Evolutionary conservation across 2,113 vertebrate genomes (phyloP).

Genomic region (Stercorarius parasiticus): DNA sequence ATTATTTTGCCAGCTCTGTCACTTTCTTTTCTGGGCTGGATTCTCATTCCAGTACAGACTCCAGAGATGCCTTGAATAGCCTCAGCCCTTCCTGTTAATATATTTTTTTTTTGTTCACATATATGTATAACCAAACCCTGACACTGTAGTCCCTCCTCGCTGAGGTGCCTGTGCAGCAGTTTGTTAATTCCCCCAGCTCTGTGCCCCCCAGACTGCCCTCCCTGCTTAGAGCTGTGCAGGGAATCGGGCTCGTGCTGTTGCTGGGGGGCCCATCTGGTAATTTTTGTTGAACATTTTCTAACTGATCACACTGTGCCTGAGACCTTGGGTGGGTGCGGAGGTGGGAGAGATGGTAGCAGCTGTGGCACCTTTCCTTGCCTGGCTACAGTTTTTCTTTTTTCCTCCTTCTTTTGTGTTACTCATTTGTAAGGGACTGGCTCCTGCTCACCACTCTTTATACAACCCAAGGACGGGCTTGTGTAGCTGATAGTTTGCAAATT

Average conservation of each 20-base stretch:
- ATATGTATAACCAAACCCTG: background rate
- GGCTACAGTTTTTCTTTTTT: background rate
- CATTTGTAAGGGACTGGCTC: background rate
- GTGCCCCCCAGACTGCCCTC: background rate
- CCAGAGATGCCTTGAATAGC: background rate
- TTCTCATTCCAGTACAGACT: background rate
- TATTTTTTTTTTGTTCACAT: background rate
- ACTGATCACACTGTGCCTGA: background rate
- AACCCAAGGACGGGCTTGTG: background rate
- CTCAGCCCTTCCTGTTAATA: background rate
- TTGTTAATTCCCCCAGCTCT: too few relatives aligned
- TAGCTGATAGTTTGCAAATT: conserved; percentile 87
- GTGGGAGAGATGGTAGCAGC: background rate
- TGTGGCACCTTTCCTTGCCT: background rate
- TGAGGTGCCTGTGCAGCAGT: background rate
- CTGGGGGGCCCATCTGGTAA: background rate
- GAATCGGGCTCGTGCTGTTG: background rate
- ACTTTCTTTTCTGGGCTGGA: background rate
- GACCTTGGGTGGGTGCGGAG: background rate
- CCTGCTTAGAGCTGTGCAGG: background rate
- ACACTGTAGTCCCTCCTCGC: background rate
- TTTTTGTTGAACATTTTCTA: background rate
- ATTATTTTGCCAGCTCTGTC: background rate
- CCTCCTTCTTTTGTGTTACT: background rate
- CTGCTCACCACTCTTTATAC: background rate